Base-by-base conservation (phyloP, 37 sponge, comb jelly and placozoan genomes). In the Dysidea cf. avara region DNA sequence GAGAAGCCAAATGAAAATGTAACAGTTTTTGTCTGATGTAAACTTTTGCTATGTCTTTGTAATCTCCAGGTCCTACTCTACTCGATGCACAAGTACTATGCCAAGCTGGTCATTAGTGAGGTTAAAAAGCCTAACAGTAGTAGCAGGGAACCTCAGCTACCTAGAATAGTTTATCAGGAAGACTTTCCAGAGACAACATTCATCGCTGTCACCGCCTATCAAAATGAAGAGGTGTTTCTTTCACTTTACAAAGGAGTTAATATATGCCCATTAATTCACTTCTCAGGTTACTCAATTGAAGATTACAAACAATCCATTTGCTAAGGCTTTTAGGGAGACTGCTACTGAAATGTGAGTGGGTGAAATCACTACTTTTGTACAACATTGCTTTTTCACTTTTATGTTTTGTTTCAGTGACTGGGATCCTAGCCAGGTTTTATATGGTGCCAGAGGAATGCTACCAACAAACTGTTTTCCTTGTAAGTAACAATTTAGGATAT, bases 281-380 rank as follows among this genome's bases (percentile, higher is more conserved):
- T 66, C 30, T n/a, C 68, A 82, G 83, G 87, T 92, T 6, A 92
- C 92, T 3, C 92, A 92, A 57, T 56, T 92, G 51, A 92, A 92
- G 47, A 92, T 92, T 54, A 64, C 83, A 38, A 92, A 86, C 68
- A 92, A 92, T 56, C 92, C 92, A 36, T 92, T 86, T 75, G 92
- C 92, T 54, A 92, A 92, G 39, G 92, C 92, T 46, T 92, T 92
- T 76, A 56, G 87, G 40, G 92, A 92, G 32, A 82, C 43, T 53
- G 54, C 83, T 22, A 68, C 74, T 21, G 83, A 88, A 52, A 56
- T 76, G 89, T 88, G 71, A 77, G 88, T 50, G 7, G 22, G 68
- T 38, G 3, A 66, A 26, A 21, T 18, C 24, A 35, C 22, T n/a
- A 1, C 40, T 26, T 48, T 66, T 16, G 40, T 39, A 39, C 40